Conservation (phyloP, 2,888 invertebrate species). For the Trichogramma dendrolimi region DNA sequence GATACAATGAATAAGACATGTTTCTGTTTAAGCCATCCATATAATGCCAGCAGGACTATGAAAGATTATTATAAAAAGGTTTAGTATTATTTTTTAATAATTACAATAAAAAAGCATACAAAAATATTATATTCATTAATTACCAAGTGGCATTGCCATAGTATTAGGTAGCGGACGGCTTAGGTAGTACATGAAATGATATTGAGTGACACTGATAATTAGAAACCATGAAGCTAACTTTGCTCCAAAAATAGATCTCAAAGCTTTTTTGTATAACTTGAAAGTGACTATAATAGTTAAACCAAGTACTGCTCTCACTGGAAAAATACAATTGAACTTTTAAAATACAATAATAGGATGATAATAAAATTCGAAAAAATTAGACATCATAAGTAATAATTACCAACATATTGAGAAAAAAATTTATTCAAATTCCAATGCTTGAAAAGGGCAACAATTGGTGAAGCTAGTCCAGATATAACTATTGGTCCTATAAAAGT, state of each 20-base stretch:
- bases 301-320: slow-evolving; percentile 80
- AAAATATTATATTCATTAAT: slow-evolving; percentile 28
- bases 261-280: slow-evolving; percentile 67
- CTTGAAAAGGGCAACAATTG: slow-evolving; percentile 67
- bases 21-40: slow-evolving; percentile 78
- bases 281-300: slow-evolving; percentile 72
- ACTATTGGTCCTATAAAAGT: slow-evolving; percentile 89
- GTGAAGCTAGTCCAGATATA: slow-evolving; percentile 73
- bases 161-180: slow-evolving; percentile 92
- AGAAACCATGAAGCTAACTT: slow-evolving; percentile 79
- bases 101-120: slow-evolving; percentile 2
- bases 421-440: slow-evolving; percentile 74
- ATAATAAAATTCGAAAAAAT: slow-evolving; percentile 1
- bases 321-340: slow-evolving; percentile 45
- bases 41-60: slow-evolving; percentile 80
- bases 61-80: slow-evolving; percentile 33
- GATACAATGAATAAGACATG: slow-evolving; percentile 72
- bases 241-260: slow-evolving; percentile 74
- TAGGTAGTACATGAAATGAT: slow-evolving; percentile 96
- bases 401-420: slow-evolving; percentile 84
- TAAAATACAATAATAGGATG: slow-evolving; percentile 13
- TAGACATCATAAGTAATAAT: slow-evolving; percentile 40
- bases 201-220: slow-evolving; percentile 83
- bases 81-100: slow-evolving; percentile 1
- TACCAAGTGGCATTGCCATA: slow-evolving; percentile 88